Conservation (phyloP, 1,140 invertebrate genomes). For the Neodiprion pinetum region DNA sequence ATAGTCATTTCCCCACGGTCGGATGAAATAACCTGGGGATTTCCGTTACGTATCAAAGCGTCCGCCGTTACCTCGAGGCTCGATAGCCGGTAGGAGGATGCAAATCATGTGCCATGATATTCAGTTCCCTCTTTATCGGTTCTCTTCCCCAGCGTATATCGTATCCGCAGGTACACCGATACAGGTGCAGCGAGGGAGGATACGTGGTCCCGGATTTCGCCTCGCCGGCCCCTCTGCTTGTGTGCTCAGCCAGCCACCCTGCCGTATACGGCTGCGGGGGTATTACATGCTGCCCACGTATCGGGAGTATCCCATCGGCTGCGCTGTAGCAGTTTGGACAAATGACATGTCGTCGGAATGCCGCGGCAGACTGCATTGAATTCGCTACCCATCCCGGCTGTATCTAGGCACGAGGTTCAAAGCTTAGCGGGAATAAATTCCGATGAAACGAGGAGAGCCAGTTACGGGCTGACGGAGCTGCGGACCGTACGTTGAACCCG, state of each 20-base stretch:
- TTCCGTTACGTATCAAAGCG: neutral
- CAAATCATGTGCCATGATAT: neutral
- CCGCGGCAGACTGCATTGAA: neutral
- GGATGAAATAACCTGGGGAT: neutral
- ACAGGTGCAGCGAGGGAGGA: no score
- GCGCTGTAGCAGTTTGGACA: constrained; percentile 3
- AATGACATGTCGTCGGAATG: neutral
- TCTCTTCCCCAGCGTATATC: neutral
- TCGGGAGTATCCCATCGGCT: neutral
- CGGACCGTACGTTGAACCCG: neutral
- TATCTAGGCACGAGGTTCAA: neutral
- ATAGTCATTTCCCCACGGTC: neutral
- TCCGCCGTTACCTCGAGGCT: neutral
- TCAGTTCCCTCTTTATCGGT: constrained; percentile 2
- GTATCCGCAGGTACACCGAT: neutral
- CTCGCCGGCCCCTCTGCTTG: neutral
- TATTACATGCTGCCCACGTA: neutral
- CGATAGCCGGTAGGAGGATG: neutral
- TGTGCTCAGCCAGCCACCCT: no score
- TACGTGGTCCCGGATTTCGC: constrained; percentile 11
- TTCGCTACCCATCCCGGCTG: neutral
- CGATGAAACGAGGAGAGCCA: neutral
- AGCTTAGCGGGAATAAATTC: constrained; percentile 1
- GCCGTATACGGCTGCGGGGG: neutral
- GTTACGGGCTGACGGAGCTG: neutral